Conservation (phyloP, 2,888 invertebrate species). For the Pinctada fucata region DNA sequence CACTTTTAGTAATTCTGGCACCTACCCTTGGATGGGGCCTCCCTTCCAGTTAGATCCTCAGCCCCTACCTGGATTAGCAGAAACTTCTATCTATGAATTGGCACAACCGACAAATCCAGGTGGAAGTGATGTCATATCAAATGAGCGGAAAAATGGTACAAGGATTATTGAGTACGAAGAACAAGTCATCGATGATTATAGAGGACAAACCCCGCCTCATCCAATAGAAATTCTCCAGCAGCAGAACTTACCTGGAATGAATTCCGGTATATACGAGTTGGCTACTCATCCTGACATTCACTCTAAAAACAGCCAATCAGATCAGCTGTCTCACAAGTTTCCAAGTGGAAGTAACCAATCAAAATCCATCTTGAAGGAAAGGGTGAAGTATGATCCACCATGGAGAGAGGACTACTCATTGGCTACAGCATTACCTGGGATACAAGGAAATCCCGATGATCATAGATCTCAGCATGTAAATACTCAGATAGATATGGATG, state of each 20-base stretch:
- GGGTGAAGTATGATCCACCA: conserved; percentile 25
- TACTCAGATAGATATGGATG: too few species aligned
- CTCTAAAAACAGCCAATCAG: conserved; percentile 2
- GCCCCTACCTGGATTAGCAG: conserved; percentile 11
- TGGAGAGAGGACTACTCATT: conserved; percentile 46
- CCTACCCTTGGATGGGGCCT: conserved; percentile 9
- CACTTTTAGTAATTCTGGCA: background rate
- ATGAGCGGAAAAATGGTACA: background rate
- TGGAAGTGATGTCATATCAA: background rate
- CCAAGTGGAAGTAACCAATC: background rate
- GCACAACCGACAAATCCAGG: background rate
- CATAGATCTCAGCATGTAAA: too few species aligned
- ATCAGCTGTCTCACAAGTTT: conserved; percentile 13
- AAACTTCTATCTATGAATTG: conserved; percentile 5
- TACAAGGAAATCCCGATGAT: too few species aligned
- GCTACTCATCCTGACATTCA: conserved; percentile 5
- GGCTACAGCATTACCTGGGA: too few species aligned
- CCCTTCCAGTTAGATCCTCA: conserved; percentile 4
- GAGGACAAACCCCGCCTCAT: background rate
- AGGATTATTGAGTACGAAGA: too few species aligned
- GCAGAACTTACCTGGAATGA: background rate
- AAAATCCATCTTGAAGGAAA: background rate
- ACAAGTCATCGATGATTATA: background rate
- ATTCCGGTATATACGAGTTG: conserved; percentile 8
- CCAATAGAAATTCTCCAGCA: background rate